Evolutionary conservation across 2,797 vertebrate genomes (phyloP), one percentile per base, ranked within the genome.

Genomic region (Parauchenoglanis punctatus): DNA sequence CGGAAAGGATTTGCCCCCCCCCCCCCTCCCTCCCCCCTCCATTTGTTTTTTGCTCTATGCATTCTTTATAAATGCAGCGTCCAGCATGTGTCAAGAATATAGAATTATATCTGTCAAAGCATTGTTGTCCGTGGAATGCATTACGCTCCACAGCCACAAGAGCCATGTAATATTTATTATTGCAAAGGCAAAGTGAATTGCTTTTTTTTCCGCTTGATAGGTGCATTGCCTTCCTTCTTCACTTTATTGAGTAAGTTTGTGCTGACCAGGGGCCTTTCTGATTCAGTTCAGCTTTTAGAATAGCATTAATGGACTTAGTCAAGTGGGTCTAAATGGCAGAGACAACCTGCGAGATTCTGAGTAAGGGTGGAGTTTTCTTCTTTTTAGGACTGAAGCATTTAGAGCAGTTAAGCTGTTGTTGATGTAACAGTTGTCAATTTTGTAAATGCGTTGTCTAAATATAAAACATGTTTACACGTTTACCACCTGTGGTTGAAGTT

Each of bases 151-250:
- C 61, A 86, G 81, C 87, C 84, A 82, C 61, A 25, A 86, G 85
- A 86, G 67, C 87, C 83, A 91, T 91, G 89, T 86, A 89, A 93
- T 92, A 86, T 91, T 65, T 85, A 90, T 75, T 83, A 89, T 90
- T 89, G 85, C 89, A 92, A 93, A 91, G 77, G 81, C 86, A 91
- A 88, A 92, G 87, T 90, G 87, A 87, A 85, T 88, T 85, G 81
- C 63, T 89, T 87, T 90, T 90, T 87, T 87, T 81, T 90, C 87
- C 18, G 1, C 61, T 90, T 87, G 86, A 88, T 91, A 87, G 87
- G 49, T 63, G 84, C 85, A 90, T 89, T 91, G 86, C 67, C 23
- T 52, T 87, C 49, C 17, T 84, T 49, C 75, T 58, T 83, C 87
- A 76, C 80, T 18, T 81, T 90, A 87, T 89, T 91, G 90, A 91